Base-by-base conservation (phyloP, 1,140 invertebrate genomes). In the Drosophila littoralis region DNA sequence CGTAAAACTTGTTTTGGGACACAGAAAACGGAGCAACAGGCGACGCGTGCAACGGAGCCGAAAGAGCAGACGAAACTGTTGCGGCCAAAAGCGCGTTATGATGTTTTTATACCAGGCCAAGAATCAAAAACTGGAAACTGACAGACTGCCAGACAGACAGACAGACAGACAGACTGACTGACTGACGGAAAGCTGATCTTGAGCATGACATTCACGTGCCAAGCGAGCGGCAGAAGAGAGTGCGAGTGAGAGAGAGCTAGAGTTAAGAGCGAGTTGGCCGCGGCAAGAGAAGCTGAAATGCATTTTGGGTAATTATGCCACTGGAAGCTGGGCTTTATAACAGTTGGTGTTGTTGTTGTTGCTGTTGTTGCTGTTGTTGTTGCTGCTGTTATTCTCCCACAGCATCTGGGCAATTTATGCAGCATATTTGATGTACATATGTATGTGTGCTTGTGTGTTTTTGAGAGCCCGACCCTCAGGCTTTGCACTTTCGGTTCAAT, bases 31-130 rank as follows among this genome's bases (percentile, higher is more conserved):
- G 54, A 77, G 51, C 57, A 32, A 54, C 35, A 38, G 52, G 59
- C 32, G 54, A 75, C 61, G 77, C 85, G 80, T 90, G 83, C 74
- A 88, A 77, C 79, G 50, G 48, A 71, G 76, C 66, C 77, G 50
- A 89, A 84, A 75, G 84, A 79, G 51, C 71, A 81, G 85, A 84
- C 77, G 81, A 89, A 81, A 89, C 85, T 89, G 84, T 89, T 89
- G 77, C 69, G 75, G 70, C 77, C 81, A 75, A 90, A 80, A 90
- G 85, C 80, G 71, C 70, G 74, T 42, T 64, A 45, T 66, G 46
- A 71, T 81, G 85, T 84, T 84, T 89, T 76, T 89, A 89, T 89
- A 78, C 51, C 85, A 73, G 64, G 84, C 81, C 81, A 90, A 89
- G 84, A 90, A 89, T 89, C 58, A 51, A 73, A 59, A 73, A 79